Conservation (phyloP, 2,888 invertebrate genomes). For the Phyto melanocephala region DNA sequence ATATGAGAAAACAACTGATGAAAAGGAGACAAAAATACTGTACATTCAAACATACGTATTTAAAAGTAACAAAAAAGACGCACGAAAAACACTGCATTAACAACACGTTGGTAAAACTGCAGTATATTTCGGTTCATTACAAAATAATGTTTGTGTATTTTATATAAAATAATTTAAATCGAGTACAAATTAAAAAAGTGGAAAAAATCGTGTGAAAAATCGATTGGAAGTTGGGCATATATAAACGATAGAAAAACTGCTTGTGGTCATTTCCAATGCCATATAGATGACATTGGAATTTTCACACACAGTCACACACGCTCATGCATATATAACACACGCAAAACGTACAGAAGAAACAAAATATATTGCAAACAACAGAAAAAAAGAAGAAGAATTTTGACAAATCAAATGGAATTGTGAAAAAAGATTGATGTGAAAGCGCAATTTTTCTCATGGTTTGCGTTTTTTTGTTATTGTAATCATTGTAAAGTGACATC, state of each 20-base stretch:
- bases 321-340: conserved; percentile 33
- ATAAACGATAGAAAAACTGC: conserved; percentile 43
- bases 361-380: conserved; percentile 31
- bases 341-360: conserved; percentile 45
- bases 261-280: conserved; percentile 62
- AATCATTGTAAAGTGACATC: conserved; percentile 60
- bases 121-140: too few relatives aligned
- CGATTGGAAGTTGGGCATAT: conserved; percentile 73
- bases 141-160: conserved; percentile 26
- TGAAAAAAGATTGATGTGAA: conserved; percentile 48
- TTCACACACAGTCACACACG: conserved; percentile 24
- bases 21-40: conserved; percentile 11
- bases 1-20: not conserved
- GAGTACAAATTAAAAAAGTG: conserved; percentile 28
- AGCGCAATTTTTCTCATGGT: conserved; percentile 61
- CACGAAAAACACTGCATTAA: not conserved
- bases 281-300: conserved; percentile 66
- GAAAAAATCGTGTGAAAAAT: conserved; percentile 76
- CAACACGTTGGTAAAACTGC: conserved; percentile 17
- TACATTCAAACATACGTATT: not conserved
- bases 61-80: conserved; percentile 11
- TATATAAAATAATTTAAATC: not conserved
- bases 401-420: conserved; percentile 46
- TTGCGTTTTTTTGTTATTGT: conserved; percentile 58
- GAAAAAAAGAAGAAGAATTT: conserved; percentile 18